Percentiles rank a stretch among this genome's conserved stretches.
These are phyloP conservation scores for Podarcis lilfordi DNA, from an alignment of 2,797 vertebrate genomes.

Conservation along the genomic window DNA sequence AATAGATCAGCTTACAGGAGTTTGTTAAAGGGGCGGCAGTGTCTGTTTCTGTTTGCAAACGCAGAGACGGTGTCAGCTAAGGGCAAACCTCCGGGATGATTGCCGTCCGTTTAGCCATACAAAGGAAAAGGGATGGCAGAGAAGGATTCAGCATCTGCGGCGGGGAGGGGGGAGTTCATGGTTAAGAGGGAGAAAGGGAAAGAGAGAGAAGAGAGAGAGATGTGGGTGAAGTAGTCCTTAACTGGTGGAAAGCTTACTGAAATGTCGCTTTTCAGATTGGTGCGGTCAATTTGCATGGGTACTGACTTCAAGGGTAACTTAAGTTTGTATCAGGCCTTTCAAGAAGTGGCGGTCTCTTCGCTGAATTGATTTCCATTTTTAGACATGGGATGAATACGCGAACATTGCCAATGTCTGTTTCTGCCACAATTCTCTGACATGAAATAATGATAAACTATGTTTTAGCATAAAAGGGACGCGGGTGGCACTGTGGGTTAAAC, in stretches of 20 bases:
- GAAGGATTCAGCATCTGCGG: neutral
- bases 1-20: conserved; percentile 77
- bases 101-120: accelerated
- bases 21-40: conserved; percentile 69
- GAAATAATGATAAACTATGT: no score
- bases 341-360: neutral
- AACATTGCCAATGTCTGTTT: no score
- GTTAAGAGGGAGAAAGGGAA: accelerated
- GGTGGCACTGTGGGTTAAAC: no score
- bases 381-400: no score
- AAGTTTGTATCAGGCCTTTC: neutral
- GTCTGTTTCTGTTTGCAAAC: conserved; percentile 63
- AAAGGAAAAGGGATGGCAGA: neutral
- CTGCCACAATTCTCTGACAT: no score
- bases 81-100: conserved; percentile 17
- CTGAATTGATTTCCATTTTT: no score
- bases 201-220: neutral
- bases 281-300: no score
- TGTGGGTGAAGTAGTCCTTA: no score
- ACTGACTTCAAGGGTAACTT: no score
- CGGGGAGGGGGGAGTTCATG: neutral
- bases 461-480: no score
- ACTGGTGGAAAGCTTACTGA: neutral
- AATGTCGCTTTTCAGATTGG: neutral
- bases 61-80: conserved; percentile 37